Evolutionary conservation across 2,113 vertebrate species (phyloP).

Genomic region (Oophaga pumilio): DNA sequence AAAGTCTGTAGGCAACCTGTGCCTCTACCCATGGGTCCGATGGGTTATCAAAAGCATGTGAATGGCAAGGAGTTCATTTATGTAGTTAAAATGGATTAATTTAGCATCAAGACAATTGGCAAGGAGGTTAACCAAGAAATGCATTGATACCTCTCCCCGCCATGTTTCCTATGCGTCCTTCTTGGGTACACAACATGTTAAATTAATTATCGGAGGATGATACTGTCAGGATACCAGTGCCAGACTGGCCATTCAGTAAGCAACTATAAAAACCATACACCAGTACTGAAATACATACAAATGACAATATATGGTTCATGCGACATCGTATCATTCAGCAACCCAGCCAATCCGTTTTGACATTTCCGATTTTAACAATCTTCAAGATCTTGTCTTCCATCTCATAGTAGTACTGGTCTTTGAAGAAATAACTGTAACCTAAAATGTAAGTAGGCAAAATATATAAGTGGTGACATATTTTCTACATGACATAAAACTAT

Average conservation of each 20-base stretch:
- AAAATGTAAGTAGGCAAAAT: conserved; percentile 60
- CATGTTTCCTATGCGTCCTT: conserved; percentile 32
- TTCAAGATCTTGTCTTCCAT: conserved; percentile 94
- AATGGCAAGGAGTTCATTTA: background rate
- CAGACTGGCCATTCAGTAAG: conserved; percentile 69
- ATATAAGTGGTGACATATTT: background rate
- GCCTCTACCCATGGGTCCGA: conserved; percentile 66
- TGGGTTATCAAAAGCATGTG: background rate
- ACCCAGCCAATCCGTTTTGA: conserved; percentile 93
- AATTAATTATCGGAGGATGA: conserved; percentile 69
- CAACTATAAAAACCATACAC: conserved; percentile 15
- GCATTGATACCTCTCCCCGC: background rate
- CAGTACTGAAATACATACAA: background rate
- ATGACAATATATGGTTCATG: conserved; percentile 57
- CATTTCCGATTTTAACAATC: conserved; percentile 92
- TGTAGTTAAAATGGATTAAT: background rate
- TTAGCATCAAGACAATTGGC: background rate
- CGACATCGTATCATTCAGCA: conserved; percentile 78
- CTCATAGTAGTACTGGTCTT: conserved; percentile 90
- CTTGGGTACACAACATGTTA: conserved; percentile 64
- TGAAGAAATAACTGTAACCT: conserved; percentile 98
- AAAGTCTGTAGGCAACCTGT: conserved; percentile 83
- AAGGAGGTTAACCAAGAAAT: background rate
- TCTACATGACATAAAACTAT: background rate
- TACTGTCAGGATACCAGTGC: conserved; percentile 71